Conservation (phyloP, 2,113 vertebrate species). For the Pithys albifrons region DNA sequence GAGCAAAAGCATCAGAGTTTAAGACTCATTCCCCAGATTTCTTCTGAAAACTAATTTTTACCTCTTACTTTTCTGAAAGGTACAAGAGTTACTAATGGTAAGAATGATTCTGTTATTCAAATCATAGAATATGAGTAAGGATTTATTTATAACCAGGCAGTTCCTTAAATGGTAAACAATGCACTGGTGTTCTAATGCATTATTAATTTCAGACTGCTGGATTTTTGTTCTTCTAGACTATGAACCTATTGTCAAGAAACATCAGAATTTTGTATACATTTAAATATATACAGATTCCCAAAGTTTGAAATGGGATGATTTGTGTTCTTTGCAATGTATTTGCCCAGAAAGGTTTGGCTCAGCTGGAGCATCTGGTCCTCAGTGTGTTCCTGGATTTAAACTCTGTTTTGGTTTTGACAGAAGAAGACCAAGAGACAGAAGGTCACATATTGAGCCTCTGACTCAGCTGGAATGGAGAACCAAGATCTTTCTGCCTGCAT, state of each 20-base stretch:
- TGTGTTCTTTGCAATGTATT: conserved; percentile 37
- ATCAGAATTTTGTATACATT: conserved; percentile 54
- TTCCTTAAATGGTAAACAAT: conserved; percentile 69
- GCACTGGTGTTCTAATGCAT: conserved; percentile 41
- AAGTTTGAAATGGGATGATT: conserved; percentile 51
- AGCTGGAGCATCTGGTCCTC: conserved; percentile 17
- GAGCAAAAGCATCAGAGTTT: not conserved
- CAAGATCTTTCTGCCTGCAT: not conserved
- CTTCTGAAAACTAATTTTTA: conserved; percentile 5
- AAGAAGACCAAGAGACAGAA: conserved; percentile 16
- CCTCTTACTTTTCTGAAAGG: conserved; percentile 35
- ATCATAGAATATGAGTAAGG: conserved; percentile 16
- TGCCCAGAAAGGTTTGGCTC: conserved; percentile 22
- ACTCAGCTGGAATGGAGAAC: not conserved
- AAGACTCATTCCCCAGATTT: not conserved
- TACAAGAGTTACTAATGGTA: not conserved
- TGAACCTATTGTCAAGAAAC: conserved; percentile 34
- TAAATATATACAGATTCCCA: conserved; percentile 38
- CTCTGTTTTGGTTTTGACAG: conserved; percentile 2
- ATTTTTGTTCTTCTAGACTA: conserved; percentile 23
- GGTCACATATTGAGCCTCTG: not conserved
- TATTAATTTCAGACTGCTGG: conserved; percentile 64
- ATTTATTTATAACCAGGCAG: conserved; percentile 56
- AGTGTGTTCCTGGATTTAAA: not conserved
- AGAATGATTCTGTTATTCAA: conserved; percentile 18